Evolutionary conservation across 2,888 invertebrate genomes (phyloP), one percentile per base, ranked within the genome.

Genomic region (Pollenia griseotomentosa): DNA sequence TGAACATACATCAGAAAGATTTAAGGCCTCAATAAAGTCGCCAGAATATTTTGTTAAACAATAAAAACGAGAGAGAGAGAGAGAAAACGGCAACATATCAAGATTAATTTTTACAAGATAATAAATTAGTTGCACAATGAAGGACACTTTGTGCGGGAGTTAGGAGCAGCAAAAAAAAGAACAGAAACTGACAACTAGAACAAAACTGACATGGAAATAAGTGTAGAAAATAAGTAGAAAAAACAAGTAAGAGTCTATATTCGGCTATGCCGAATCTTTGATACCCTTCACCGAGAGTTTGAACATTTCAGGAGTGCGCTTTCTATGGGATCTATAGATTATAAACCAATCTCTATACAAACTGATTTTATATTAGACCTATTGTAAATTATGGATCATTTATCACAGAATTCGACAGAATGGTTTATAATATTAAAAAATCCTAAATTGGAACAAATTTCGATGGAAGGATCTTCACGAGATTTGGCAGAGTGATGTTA

Each of bases 71-170:
- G 12, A 23, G 44, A 74, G 44, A 11, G 12, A 23, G 44, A 74
- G 23, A 63, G n/a, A 83, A 74, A 77, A 75, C 81, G 66, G 83
- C 85, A 84, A 89, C 87, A 88, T 84, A 88, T 89, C 88, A 88
- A 88, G 89, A 89, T 88, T 88, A 88, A 88, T 85, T 88, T 87
- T 84, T 77, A 86, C 82, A 86, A 85, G 87, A 89, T 87, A 87
- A 88, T 89, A 88, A 87, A 88, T 87, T 88, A 87, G 87, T 87
- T 87, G 68, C 78, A 81, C 83, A 85, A 77, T 82, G 40, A 83
- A 85, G 78, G 73, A 83, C 81, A 83, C 40, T 88, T 77, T 80
- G 87, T 88, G 71, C 66, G 85, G 85, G 68, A 68, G 83, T 88
- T 51, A 68, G 19, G 77, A 59, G 66, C 70, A 59, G 40, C 71